A percentile compares a stretch with the other conserved stretches of the same genome.
These are phyloP conservation scores for Pygoscelis adeliae DNA, from an alignment of 2,113 vertebrate species.

Conservation along the genomic window DNA sequence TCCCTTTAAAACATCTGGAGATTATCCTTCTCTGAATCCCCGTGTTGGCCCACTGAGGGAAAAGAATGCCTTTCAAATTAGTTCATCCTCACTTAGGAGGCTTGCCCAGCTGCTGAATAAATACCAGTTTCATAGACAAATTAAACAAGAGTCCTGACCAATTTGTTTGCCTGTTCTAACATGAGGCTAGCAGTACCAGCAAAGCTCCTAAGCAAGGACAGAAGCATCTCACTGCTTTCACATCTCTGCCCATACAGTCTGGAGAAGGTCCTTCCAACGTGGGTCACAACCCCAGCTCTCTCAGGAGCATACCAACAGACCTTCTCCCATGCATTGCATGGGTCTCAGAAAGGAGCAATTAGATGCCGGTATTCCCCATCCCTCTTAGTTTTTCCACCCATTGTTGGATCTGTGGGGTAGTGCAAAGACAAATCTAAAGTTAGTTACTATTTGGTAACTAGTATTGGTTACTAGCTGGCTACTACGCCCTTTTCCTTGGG, in stretches of 20 bases:
- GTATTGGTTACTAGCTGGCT: background rate
- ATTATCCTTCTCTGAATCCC: background rate
- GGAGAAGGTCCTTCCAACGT: background rate
- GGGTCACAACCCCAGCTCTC: background rate
- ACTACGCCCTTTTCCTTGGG: background rate
- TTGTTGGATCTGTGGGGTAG: background rate
- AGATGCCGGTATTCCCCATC: background rate
- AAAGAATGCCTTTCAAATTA: slow-evolving; percentile 5
- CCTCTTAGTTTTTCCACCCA: background rate
- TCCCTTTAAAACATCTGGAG: background rate
- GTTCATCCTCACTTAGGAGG: slow-evolving; percentile 4
- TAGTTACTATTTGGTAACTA: background rate
- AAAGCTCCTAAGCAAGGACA: background rate
- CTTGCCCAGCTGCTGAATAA: slow-evolving; percentile 9
- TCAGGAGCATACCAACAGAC: background rate
- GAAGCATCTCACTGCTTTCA: background rate
- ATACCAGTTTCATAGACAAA: background rate
- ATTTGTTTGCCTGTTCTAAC: background rate
- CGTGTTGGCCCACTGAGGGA: background rate
- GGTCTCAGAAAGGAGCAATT: background rate
- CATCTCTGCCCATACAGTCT: background rate
- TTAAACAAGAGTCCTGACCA: background rate
- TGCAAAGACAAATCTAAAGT: background rate
- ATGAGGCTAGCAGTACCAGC: background rate
- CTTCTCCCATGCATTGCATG: background rate